A percentile compares a stretch with the other conserved stretches of the same genome.
These are phyloP conservation scores for Mesorhabditis spiculigera DNA, from an alignment of 2,888 invertebrate genomes.

Conservation along the genomic window DNA sequence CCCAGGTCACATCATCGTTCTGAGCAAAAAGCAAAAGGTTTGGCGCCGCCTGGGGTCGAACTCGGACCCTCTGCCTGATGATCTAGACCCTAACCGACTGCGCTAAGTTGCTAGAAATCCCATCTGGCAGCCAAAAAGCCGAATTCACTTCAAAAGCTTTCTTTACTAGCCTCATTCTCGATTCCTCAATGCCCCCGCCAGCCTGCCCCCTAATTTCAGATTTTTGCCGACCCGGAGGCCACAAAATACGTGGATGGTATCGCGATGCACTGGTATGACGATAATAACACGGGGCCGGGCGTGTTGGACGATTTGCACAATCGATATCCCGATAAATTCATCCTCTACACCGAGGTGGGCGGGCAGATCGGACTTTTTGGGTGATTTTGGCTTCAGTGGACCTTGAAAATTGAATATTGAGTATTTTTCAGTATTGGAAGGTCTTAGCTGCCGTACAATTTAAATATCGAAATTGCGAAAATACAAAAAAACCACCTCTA, in stretches of 20 bases:
- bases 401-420: constrained; percentile 43
- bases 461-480: no score
- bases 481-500: no score
- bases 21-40: no score
- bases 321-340: constrained; percentile 69
- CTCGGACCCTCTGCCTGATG: no score
- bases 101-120: not conserved
- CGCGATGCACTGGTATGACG: constrained; percentile 77
- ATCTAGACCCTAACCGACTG: not conserved
- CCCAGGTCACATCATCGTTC: no score
- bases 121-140: not conserved
- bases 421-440: no score
- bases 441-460: no score
- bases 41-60: no score
- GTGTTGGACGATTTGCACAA: constrained; percentile 68
- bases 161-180: not conserved
- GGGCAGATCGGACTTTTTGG: not conserved
- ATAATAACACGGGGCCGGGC: constrained; percentile 63
- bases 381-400: not conserved
- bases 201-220: constrained; percentile 10
- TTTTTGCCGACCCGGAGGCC: constrained; percentile 38
- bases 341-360: constrained; percentile 80
- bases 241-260: constrained; percentile 69
- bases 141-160: constrained; percentile 2
- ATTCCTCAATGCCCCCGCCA: not conserved